phyloP scores from a whole-genome alignment of 2,888 invertebrate species.

The Stenoptilia bipunctidactyla region DNA sequence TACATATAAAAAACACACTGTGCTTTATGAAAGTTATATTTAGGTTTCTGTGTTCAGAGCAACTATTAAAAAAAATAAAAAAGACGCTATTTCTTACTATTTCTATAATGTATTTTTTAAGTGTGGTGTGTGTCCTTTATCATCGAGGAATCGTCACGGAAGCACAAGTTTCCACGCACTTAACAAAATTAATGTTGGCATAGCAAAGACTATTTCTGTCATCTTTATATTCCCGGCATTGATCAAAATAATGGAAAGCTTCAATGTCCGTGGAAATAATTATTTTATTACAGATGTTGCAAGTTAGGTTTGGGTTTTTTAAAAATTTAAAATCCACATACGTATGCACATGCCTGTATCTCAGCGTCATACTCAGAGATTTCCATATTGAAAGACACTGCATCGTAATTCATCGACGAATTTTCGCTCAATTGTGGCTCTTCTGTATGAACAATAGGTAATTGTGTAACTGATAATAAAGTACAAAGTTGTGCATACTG shows the following conservation, averaged over 20 bases:
- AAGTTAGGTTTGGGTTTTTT: not conserved
- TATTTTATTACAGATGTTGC: not conserved
- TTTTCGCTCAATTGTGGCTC: not conserved
- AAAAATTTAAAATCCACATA: constrained; percentile 1
- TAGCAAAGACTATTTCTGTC: not conserved
- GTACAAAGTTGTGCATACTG: not conserved
- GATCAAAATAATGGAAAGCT: not conserved
- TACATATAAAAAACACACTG: too few species aligned
- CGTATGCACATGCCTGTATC: constrained; percentile 2
- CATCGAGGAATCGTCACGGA: not conserved
- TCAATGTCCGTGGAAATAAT: not conserved
- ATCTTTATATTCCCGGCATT: constrained; percentile 1
- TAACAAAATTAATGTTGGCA: not conserved
- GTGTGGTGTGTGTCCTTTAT: not conserved
- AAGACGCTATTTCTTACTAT: too few species aligned
- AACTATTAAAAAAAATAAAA: too few species aligned
- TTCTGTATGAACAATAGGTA: not conserved
- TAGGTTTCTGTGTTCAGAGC: too few species aligned
- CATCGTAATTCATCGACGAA: too few species aligned
- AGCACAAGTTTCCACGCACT: not conserved
- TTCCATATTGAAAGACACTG: not conserved
- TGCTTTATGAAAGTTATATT: too few species aligned
- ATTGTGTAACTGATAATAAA: not conserved
- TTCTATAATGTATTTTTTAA: not conserved
- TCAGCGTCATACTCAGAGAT: not conserved